Conservation (phyloP, 64 coral and sea anemone genomes). For the Montipora foliosa region DNA sequence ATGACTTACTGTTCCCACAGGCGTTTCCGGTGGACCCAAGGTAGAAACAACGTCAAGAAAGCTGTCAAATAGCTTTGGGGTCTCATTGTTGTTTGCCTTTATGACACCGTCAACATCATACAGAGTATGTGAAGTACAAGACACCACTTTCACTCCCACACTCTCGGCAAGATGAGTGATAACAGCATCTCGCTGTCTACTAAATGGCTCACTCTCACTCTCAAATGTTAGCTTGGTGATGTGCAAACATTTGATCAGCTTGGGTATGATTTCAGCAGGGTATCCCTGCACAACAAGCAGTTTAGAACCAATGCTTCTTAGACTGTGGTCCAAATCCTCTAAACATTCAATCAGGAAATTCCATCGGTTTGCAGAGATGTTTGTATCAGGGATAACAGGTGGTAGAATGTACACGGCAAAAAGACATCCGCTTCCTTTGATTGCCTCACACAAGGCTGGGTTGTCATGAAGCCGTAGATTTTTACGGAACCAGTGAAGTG, state of each 20-base stretch:
- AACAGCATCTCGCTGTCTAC: constrained; percentile 51
- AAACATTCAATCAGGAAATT: constrained; percentile 67
- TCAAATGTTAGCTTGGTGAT: constrained; percentile 2
- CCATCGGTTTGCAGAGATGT: constrained; percentile 40
- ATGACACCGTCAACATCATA: constrained; percentile 33
- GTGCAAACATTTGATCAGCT: constrained; percentile 31
- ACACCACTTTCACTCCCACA: constrained; percentile 27
- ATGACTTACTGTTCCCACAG: background rate
- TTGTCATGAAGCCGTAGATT: constrained; percentile 70
- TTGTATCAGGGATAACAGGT: constrained; percentile 28
- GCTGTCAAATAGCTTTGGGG: constrained; percentile 31
- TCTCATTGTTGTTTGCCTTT: background rate
- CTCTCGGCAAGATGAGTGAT: constrained; percentile 45
- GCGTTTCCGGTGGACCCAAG: constrained; percentile 3
- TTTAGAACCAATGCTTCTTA: constrained; percentile 40
- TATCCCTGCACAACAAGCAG: constrained; percentile 60
- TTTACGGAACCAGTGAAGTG: constrained; percentile 70
- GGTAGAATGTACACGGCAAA: constrained; percentile 51
- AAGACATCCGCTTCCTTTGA: constrained; percentile 9
- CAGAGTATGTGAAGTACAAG: constrained; percentile 52
- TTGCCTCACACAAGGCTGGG: constrained; percentile 49
- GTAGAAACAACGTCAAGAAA: constrained; percentile 50
- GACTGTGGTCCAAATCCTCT: constrained; percentile 36
- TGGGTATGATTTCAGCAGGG: constrained; percentile 21
- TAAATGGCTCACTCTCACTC: background rate